Evolutionary conservation across 2,888 invertebrate species (phyloP), one percentile per base, ranked within the genome.

Genomic region (Bugulina stolonifera): DNA sequence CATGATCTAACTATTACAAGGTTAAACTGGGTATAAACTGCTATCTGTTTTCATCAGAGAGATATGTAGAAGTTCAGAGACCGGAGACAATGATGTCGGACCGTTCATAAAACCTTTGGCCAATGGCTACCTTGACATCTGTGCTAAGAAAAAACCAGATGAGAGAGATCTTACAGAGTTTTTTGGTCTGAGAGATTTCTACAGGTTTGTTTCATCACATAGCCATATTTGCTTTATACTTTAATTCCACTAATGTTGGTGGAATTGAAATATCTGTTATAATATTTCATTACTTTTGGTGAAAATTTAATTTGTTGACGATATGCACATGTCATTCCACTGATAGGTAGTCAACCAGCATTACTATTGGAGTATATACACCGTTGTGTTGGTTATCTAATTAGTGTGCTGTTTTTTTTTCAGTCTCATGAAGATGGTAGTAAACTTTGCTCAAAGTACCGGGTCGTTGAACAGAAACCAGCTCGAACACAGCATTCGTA

Each of bases 391-490:
- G n/a, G n/a, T n/a, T n/a, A n/a, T n/a, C n/a, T n/a, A n/a, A n/a
- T n/a, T n/a, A n/a, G n/a, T n/a, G n/a, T n/a, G n/a, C n/a, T n/a
- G n/a, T n/a, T n/a, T n/a, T n/a, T 57, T 57, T 14, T 69, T 52
- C 0, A 79, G 79, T 72, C 74, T 79, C 27, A 76, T 79, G 58
- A 81, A 81, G 73, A 80, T 80, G 80, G 75, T 80, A 14, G 77
- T 77, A 72, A 75, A 75, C 54, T 79, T 79, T 77, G 76, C 76
- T 27, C 75, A 76, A 29, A 75, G 75, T 22, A 71, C 73, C 29
- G 35, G 55, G 23, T 43, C 27, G 14, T 78, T 78, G 10, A 78
- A 78, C 1, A 77, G 77, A 76, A 72, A 75, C 69, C 75, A 80
- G 72, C 73, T 81, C 72, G 71, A 77, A 35, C 79, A 80, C 73